Conservation (phyloP, 53 echinoderm and acorn worm species). For the Zoroaster sp. region DNA sequence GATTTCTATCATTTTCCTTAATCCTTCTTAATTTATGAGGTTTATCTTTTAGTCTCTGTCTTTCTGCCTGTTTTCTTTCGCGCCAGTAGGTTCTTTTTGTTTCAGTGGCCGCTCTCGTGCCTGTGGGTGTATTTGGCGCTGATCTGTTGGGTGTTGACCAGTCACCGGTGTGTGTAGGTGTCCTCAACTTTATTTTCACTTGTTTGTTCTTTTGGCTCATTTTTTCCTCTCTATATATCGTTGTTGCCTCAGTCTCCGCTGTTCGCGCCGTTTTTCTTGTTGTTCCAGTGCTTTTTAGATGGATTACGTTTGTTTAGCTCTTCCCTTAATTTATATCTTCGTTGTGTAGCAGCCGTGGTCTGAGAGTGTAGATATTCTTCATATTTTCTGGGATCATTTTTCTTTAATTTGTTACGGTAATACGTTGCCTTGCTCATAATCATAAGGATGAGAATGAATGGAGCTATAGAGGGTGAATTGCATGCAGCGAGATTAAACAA, state of each 20-base stretch:
- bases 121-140: neutral
- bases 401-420: no score
- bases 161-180: neutral
- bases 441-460: no score
- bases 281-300: neutral
- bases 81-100: slow-evolving; percentile 8
- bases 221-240: neutral
- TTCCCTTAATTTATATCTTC: no score
- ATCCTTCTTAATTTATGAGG: slow-evolving; percentile 8
- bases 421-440: no score
- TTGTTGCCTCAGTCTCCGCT: no score
- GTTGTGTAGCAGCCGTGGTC: no score
- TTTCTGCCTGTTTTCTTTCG: neutral
- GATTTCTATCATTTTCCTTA: neutral
- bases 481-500: no score
- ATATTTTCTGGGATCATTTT: no score
- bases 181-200: neutral
- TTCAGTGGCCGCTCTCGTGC: neutral
- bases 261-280: neutral
- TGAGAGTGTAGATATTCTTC: no score
- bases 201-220: neutral
- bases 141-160: no score
- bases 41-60: neutral
- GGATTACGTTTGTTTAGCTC: no score
- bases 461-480: no score